Evolutionary conservation across 2,888 invertebrate genomes (phyloP).

Genomic region (Drosophila recens): DNA sequence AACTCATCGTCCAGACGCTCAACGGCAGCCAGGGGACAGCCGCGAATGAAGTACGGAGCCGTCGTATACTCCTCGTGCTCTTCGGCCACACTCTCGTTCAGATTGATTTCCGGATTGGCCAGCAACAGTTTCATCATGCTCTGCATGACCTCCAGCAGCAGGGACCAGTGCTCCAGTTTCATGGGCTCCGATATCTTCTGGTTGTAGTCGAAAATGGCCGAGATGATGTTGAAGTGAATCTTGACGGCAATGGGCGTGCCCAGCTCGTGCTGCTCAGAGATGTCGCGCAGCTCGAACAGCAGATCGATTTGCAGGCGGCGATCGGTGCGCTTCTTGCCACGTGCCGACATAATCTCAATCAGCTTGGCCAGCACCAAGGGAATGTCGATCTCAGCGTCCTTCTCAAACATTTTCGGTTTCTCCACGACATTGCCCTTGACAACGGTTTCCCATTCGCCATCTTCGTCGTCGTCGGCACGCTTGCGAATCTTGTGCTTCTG

Average conservation of each 20-base stretch:
- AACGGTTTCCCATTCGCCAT: conserved; percentile 96
- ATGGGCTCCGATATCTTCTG: conserved; percentile 98
- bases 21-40: conserved; percentile 96
- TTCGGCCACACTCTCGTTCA: conserved; percentile 94
- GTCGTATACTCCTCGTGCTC: conserved; percentile 93
- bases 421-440: conserved; percentile 94
- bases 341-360: conserved; percentile 94
- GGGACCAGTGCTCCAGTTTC: conserved; percentile 98
- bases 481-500: conserved; percentile 86
- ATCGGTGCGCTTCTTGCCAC: conserved; percentile 98
- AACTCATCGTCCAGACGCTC: conserved; percentile 99
- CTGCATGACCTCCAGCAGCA: conserved; percentile 92
- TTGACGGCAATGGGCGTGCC: conserved; percentile 96
- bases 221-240: conserved; percentile 96
- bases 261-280: conserved; percentile 94
- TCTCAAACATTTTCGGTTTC: conserved; percentile 99
- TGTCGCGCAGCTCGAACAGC: conserved; percentile 94
- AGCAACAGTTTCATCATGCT: conserved; percentile 92
- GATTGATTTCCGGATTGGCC: conserved; percentile 90
- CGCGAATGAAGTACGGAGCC: conserved; percentile 91
- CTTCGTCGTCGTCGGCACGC: conserved; percentile 91
- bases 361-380: conserved; percentile 96
- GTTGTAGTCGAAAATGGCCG: conserved; percentile 98
- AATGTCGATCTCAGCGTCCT: conserved; percentile 99
- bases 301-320: conserved; percentile 97